Base-by-base conservation (phyloP, 2,888 invertebrate species). In the Acrocyrtus sp. region DNA sequence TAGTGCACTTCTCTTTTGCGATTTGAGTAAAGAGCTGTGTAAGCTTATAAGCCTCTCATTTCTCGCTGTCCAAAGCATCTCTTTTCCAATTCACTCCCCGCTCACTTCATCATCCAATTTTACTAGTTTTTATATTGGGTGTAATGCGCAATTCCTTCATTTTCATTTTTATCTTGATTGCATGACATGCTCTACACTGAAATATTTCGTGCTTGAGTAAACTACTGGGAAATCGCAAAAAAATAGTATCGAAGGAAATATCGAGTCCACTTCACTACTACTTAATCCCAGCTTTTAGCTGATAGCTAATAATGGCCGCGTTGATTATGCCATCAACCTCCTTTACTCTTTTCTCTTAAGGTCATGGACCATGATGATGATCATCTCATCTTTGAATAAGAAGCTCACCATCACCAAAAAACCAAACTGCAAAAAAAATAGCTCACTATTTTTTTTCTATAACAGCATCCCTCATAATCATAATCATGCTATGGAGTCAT, bases 241-340 rank as follows among this genome's bases (percentile, higher is more conserved):
- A n/a, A n/a, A n/a, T n/a, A n/a, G n/a, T n/a, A n/a, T n/a, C n/a
- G n/a, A n/a, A n/a, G n/a, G n/a, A n/a, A n/a, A n/a, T n/a, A n/a
- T n/a, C n/a, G n/a, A n/a, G n/a, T n/a, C n/a, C n/a, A n/a, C n/a
- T n/a, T n/a, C n/a, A n/a, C n/a, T 34, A 5, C 5, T 34, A 34
- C 34, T 34, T 34, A 12, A 34, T 8, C 34, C 34, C 5, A 34
- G 34, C 34, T 34, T 34, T 34, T 8, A 34, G 34, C 34, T 12
- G 34, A 34, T 34, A 34, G 34, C 34, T 34, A 34, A 34, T 34
- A 34, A 34, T 34, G 34, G 34, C n/a, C n/a, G n/a, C 12, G 39
- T 41, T 51, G 57, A 66, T 66, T 58, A 57, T 65, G 56, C 56
- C 56, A 65, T 65, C 57, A 66, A 66, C 57, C 66, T 66, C 57